Evolutionary conservation across 2,888 invertebrate species (phyloP), one percentile per base, ranked within the genome.

Genomic region (Augochlorella aurata): DNA sequence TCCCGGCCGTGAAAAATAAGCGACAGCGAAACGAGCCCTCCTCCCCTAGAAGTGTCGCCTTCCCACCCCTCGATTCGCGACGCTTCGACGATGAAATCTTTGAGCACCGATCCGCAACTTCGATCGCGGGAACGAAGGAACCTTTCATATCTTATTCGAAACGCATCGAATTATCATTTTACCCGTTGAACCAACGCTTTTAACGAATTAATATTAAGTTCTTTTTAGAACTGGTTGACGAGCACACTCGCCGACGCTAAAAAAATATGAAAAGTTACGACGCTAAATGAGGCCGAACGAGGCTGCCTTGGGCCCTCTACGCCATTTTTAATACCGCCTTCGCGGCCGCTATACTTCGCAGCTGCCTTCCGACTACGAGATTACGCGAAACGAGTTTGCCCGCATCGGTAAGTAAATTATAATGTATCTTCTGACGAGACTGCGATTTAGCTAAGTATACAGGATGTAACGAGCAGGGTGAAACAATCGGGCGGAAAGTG

Each of bases 1-100:
- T 73, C 69, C 29, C 52, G 49, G 54, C 10, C 58, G 71, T 24
- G 71, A 83, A 77, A 84, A 80, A 84, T 77, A 83, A 83, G 54
- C 73, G 29, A 49, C 18, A 44, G 8, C 29, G 47, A 44, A 58
- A 24, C 58, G 58, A 8, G 18, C 21, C 49, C 44, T 14, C 63
- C 68, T 12, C 38, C 65, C 16, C 68, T 71, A 61, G 72, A 82
- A 82, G 70, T 69, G 73, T 66, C 69, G 14, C 52, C 45, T 16
- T 10, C 18, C 12, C 29, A 14, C 38, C 50, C 29, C 29, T 29
- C 29, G 29, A 45, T 24, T 52, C 29, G 45, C 29, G 38, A 83
- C 74, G 74, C 71, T 70, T 66, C 65, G 44, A 21, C 70, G 83
- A 74, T 79, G 75, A 83, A 73, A 83, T 71, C 74, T 58, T 70